A percentile compares a stretch with the other conserved stretches of the same genome.
These are phyloP conservation scores for Piaya cayana DNA, from an alignment of 2,113 vertebrate species.

Conservation along the genomic window DNA sequence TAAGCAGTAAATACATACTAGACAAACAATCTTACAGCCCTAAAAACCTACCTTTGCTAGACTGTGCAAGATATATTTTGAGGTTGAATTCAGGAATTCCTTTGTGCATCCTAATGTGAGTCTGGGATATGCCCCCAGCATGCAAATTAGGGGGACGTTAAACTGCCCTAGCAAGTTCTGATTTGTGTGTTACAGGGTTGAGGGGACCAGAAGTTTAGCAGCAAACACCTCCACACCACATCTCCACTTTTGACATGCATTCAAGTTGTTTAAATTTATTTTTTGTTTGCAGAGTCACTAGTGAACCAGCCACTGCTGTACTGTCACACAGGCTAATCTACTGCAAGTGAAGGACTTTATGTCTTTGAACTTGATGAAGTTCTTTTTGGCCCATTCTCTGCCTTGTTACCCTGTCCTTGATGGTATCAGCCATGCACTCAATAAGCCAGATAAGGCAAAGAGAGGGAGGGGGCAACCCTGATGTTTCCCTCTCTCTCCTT, in stretches of 20 bases:
- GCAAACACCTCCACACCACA: neutral
- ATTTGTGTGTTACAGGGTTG: neutral
- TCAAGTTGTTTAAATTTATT: neutral
- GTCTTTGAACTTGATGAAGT: neutral
- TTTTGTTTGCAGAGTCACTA: neutral
- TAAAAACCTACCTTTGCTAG: neutral
- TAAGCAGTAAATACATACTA: neutral
- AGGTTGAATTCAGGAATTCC: neutral
- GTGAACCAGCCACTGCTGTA: neutral
- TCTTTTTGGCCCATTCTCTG: neutral
- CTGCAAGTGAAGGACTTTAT: neutral
- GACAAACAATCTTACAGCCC: neutral
- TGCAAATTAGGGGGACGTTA: neutral
- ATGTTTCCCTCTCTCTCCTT: neutral
- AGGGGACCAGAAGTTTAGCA: neutral
- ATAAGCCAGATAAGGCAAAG: neutral
- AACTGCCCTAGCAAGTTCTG: neutral
- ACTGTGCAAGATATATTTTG: neutral
- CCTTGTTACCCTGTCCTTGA: accelerated
- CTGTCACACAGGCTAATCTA: neutral
- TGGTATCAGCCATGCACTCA: neutral
- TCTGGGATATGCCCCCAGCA: neutral
- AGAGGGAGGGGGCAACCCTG: neutral
- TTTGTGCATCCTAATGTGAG: neutral
- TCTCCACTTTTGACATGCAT: neutral